These are phyloP conservation scores for Biston stratarius DNA, from an alignment of 2,888 invertebrate genomes.

Conservation along the genomic window DNA sequence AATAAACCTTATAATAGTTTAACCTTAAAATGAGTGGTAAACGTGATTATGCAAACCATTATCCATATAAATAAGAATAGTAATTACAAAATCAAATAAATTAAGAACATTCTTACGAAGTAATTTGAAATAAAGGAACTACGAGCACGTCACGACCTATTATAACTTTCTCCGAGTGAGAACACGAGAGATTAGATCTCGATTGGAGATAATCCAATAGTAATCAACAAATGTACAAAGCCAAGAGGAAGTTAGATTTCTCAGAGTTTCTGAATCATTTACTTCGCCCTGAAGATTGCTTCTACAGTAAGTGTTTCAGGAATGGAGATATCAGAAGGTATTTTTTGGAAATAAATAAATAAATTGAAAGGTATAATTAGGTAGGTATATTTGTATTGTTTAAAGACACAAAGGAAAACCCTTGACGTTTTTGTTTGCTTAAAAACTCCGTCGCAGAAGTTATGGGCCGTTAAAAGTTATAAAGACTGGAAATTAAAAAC, in stretches of 20 bases:
- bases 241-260: constrained; percentile 59
- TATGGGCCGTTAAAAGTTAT: constrained; percentile 47
- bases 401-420: neutral
- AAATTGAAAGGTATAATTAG: neutral
- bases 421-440: constrained; percentile 27
- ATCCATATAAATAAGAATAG: neutral
- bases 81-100: constrained; percentile 31
- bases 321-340: constrained; percentile 8
- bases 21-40: neutral
- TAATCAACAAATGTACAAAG: constrained; percentile 69
- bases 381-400: neutral
- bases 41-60: neutral
- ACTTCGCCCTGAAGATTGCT: constrained; percentile 9
- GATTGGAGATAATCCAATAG: constrained; percentile 65
- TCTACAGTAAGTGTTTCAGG: neutral
- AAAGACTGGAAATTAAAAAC: constrained; percentile 40
- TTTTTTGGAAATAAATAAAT: no score
- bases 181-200: constrained; percentile 71
- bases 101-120: constrained; percentile 40
- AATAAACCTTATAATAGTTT: neutral
- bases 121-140: constrained; percentile 42
- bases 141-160: constrained; percentile 49
- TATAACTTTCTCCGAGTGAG: constrained; percentile 73
- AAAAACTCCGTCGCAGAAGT: constrained; percentile 44
- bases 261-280: constrained; percentile 56